phyloP scores from a whole-genome alignment of 1,140 invertebrate genomes.

The Drosophila nebulosa region DNA sequence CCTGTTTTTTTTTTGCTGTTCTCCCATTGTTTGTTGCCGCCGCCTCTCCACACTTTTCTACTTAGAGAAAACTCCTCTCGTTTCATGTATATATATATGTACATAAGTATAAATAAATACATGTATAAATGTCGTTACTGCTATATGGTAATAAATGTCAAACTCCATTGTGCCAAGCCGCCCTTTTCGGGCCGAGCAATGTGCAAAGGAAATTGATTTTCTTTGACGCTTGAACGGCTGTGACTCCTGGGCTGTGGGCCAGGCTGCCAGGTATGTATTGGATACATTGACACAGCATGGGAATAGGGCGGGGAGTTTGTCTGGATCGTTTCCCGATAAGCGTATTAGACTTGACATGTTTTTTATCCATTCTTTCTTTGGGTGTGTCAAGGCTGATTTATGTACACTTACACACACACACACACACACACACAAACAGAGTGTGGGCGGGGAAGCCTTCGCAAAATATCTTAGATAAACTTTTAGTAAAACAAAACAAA shows the following conservation, averaged over 20 bases:
- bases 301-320: background rate
- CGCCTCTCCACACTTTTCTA: constrained; percentile 6
- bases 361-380: constrained; percentile 4
- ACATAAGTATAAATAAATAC: background rate
- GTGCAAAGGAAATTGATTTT: constrained; percentile 68
- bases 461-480: background rate
- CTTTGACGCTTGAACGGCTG: constrained; percentile 50
- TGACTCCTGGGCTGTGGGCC: background rate
- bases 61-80: constrained; percentile 54
- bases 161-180: constrained; percentile 42
- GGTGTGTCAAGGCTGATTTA: constrained; percentile 19
- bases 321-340: constrained; percentile 53
- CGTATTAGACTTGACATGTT: constrained; percentile 43
- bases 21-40: constrained; percentile 40
- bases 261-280: constrained; percentile 19
- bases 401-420: background rate
- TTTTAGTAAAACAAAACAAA: background rate
- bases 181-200: constrained; percentile 3
- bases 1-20: constrained; percentile 27
- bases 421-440: background rate
- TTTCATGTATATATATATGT: constrained; percentile 9
- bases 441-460: background rate
- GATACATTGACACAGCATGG: background rate
- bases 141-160: constrained; percentile 75
- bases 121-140: background rate